Conservation (phyloP, 1,140 invertebrate genomes). For the Scaptomyza hsui region DNA sequence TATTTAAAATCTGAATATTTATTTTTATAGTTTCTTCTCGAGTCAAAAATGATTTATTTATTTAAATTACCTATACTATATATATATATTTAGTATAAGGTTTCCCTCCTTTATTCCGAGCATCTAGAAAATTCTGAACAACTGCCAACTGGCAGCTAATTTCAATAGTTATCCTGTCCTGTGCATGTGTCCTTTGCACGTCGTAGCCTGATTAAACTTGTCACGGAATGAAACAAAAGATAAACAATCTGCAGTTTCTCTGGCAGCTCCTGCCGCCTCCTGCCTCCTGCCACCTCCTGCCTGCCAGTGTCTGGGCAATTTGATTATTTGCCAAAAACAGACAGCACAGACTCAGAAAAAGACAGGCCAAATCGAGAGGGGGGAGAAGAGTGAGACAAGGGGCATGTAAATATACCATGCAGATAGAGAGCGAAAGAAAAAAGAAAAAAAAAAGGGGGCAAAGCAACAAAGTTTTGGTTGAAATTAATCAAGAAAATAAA, state of each 20-base stretch:
- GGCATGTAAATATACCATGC: constrained; percentile 38
- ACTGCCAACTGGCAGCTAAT: constrained; percentile 62
- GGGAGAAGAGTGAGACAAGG: constrained; percentile 3
- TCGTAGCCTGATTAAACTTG: constrained; percentile 77
- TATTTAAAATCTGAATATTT: too few species aligned
- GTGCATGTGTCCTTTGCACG: constrained; percentile 30
- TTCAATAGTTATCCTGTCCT: constrained; percentile 71
- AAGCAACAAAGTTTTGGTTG: constrained; percentile 62
- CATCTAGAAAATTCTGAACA: constrained; percentile 10
- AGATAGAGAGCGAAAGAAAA: too few species aligned
- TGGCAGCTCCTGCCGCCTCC: constrained; percentile 2
- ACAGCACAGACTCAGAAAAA: constrained; percentile 28
- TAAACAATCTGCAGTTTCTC: constrained; percentile 63
- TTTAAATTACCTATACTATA: not conserved
- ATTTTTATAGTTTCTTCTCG: too few species aligned
- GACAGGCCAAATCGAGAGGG: not conserved
- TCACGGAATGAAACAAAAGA: constrained; percentile 73
- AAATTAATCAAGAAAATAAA: constrained; percentile 83
- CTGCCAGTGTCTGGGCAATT: constrained; percentile 71
- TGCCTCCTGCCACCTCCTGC: too few species aligned
- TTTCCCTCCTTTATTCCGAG: not conserved
- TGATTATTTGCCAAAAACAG: constrained; percentile 81
- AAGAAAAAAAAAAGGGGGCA: constrained; percentile 26
- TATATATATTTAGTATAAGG: not conserved
- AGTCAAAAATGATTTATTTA: too few species aligned